Evolutionary conservation across 2,113 vertebrate species (phyloP).

Genomic region (Hippocampus mohnikei): DNA sequence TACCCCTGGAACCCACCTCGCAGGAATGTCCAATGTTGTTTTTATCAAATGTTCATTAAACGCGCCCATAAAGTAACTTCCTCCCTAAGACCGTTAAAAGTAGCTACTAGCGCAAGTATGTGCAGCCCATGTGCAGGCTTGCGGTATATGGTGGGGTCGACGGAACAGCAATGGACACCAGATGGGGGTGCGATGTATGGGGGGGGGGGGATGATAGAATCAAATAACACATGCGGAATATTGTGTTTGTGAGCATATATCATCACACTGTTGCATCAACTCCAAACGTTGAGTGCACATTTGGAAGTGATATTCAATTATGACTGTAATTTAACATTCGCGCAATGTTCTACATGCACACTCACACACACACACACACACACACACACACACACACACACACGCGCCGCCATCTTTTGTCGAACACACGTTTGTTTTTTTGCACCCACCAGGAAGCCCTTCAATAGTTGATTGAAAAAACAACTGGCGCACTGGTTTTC

Average conservation of each 20-base stretch:
- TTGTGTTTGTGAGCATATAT: conserved; percentile 37
- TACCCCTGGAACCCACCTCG: conserved; percentile 29
- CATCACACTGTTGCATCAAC: conserved; percentile 50
- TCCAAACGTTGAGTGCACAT: conserved; percentile 21
- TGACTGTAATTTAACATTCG: background rate
- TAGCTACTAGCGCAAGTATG: conserved; percentile 47
- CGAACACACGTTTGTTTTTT: conserved; percentile 58
- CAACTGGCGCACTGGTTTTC: conserved; percentile 66
- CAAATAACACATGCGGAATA: conserved; percentile 65
- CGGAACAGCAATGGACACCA: conserved; percentile 75
- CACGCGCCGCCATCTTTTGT: conserved; percentile 54
- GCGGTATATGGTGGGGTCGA: conserved; percentile 67
- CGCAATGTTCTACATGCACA: background rate
- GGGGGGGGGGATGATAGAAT: conserved; percentile 59
- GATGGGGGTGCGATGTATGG: conserved; percentile 63
- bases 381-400: background rate
- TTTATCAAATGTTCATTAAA: conserved; percentile 80
- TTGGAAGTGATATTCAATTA: conserved; percentile 1
- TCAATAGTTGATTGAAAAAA: conserved; percentile 72
- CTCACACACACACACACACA: no score
- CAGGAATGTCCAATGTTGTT: conserved; percentile 63
- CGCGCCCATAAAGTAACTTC: conserved; percentile 74
- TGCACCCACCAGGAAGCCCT: conserved; percentile 62
- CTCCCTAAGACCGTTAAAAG: conserved; percentile 81
- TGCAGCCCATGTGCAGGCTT: conserved; percentile 43